Evolutionary conservation across 2,797 vertebrate genomes (phyloP).

Genomic region (Xyrichtys novacula): DNA sequence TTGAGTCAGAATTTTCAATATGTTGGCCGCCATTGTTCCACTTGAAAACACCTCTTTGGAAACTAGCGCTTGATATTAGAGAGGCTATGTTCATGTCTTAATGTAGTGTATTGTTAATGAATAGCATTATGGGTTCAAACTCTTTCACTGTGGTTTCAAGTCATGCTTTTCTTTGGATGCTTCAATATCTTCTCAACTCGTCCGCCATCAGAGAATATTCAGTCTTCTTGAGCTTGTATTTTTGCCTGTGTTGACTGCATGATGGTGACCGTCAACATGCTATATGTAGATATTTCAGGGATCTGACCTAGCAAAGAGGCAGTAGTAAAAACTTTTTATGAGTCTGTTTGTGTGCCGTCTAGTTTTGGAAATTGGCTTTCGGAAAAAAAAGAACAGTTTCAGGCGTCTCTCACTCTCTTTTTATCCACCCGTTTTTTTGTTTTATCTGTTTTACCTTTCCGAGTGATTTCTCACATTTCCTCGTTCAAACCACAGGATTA

Average conservation of each 20-base stretch:
- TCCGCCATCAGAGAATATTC: not conserved
- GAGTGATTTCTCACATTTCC: conserved; percentile 1
- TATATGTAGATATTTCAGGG: conserved; percentile 22
- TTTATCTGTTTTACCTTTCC: conserved; percentile 27
- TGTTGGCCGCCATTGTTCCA: too few species aligned
- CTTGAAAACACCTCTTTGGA: too few species aligned
- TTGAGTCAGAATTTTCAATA: too few species aligned
- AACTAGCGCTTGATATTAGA: too few species aligned
- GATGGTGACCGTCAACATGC: conserved; percentile 12
- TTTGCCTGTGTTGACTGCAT: not conserved
- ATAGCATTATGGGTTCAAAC: not conserved
- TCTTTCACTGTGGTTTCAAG: not conserved
- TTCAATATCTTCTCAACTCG: not conserved
- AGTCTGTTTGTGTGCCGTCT: conserved; percentile 53
- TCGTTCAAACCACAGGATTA: conserved; percentile 33
- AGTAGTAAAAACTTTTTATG: conserved; percentile 42
- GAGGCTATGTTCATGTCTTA: too few species aligned
- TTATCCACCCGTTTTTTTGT: conserved; percentile 6
- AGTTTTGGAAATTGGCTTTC: conserved; percentile 40
- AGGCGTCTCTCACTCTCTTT: not conserved
- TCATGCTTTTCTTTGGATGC: not conserved
- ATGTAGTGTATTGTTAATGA: too few species aligned
- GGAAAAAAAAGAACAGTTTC: conserved; percentile 3
- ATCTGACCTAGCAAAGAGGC: conserved; percentile 9
- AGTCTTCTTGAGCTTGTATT: not conserved